Percentiles rank a stretch among this genome's conserved stretches.
Evolutionary conservation across 2,797 vertebrate genomes (phyloP).

Genomic region (Gymnoscopelus braueri): DNA sequence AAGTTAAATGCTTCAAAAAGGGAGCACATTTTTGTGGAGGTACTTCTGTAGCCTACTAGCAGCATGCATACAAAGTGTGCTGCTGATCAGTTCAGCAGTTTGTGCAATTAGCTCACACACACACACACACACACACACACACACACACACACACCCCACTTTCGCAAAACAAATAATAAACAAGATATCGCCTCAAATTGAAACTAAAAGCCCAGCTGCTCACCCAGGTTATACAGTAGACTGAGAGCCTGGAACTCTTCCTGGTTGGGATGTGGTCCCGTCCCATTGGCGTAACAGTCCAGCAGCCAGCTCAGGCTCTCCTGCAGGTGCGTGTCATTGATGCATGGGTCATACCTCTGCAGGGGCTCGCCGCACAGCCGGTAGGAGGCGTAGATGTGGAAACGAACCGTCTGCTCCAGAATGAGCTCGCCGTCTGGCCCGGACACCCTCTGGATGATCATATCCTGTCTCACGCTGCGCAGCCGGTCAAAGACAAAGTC

Average conservation of each 20-base stretch:
- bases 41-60: too few species aligned
- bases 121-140: background rate
- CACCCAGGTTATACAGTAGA: constrained; percentile 90
- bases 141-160: background rate
- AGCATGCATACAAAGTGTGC: too few species aligned
- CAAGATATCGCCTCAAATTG: background rate
- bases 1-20: too few species aligned
- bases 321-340: constrained; percentile 87
- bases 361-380: constrained; percentile 73
- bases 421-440: constrained; percentile 72
- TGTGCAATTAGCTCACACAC: too few species aligned
- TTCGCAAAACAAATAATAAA: too few species aligned
- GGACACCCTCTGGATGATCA: constrained; percentile 84
- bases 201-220: constrained; percentile 35
- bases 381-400: constrained; percentile 84
- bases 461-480: constrained; percentile 88
- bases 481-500: constrained; percentile 88
- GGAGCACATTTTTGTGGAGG: too few species aligned
- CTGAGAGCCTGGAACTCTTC: constrained; percentile 86
- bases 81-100: too few species aligned
- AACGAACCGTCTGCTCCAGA: constrained; percentile 83
- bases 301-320: constrained; percentile 88
- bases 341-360: constrained; percentile 77
- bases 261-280: constrained; percentile 72
- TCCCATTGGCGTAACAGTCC: constrained; percentile 78